These are phyloP conservation scores for Nemopilema nomurai DNA, from an alignment of 30 jellyfish, hydroid and myxozoan genomes.

Conservation along the genomic window DNA sequence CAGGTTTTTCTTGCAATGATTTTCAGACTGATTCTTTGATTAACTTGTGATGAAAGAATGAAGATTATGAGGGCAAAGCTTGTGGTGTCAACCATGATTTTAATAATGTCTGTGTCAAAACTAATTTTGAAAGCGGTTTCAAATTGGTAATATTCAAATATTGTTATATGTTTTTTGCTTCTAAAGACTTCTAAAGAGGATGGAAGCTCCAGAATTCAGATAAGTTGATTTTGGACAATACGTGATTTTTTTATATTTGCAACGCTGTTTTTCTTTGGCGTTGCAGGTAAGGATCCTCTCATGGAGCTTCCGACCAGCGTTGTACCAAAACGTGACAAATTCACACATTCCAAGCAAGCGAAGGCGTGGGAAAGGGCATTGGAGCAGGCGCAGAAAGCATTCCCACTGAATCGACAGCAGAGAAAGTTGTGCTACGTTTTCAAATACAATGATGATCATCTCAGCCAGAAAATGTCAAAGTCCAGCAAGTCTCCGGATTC, in stretches of 20 bases:
- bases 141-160: no score
- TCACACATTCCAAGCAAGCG: constrained; percentile 55
- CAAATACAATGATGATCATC: constrained; percentile 62
- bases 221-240: no score
- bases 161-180: no score
- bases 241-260: not conserved
- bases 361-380: constrained; percentile 87
- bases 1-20: no score
- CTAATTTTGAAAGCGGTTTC: no score
- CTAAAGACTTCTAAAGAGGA: no score
- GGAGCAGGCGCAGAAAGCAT: constrained; percentile 85
- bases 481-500: constrained; percentile 32
- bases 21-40: no score
- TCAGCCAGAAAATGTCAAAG: constrained; percentile 28
- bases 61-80: no score
- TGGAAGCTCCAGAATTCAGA: no score
- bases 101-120: no score
- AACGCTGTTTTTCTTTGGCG: not conserved
- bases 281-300: constrained; percentile 69
- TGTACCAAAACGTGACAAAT: constrained; percentile 47
- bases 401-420: constrained; percentile 73
- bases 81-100: no score
- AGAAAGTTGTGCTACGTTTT: constrained; percentile 70
- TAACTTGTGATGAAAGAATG: no score
- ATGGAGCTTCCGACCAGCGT: constrained; percentile 44